A percentile compares a stretch with the other conserved stretches of the same genome.
Evolutionary conservation across 2,888 invertebrate genomes (phyloP).

Genomic region (Loripinus fragilis): DNA sequence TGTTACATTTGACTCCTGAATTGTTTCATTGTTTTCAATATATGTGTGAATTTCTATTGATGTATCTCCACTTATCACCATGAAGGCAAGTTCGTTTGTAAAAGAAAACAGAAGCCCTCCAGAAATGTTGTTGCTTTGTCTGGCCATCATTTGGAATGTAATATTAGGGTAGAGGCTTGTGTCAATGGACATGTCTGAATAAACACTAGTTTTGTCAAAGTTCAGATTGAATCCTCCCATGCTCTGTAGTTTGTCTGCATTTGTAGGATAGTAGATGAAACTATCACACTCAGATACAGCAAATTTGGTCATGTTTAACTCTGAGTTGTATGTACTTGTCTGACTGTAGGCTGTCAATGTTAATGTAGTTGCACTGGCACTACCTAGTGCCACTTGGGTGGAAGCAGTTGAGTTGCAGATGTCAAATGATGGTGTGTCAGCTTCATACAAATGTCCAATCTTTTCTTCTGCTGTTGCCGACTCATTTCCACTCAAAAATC

Average conservation of each 20-base stretch:
- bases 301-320: constrained; percentile 48
- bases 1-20: constrained; percentile 48
- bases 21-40: constrained; percentile 25
- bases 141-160: constrained; percentile 65
- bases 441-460: constrained; percentile 47
- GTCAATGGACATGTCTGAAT: constrained; percentile 47
- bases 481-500: constrained; percentile 62
- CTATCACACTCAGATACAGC: constrained; percentile 56
- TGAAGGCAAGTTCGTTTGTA: constrained; percentile 55
- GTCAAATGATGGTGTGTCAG: constrained; percentile 35
- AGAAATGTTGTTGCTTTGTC: constrained; percentile 36
- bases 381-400: constrained; percentile 28
- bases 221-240: constrained; percentile 66
- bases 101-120: constrained; percentile 65
- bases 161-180: constrained; percentile 39
- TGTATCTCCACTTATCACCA: constrained; percentile 49
- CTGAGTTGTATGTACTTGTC: constrained; percentile 29
- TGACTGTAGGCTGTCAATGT: constrained; percentile 32
- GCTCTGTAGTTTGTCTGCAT: constrained; percentile 47
- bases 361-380: constrained; percentile 34
- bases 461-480: constrained; percentile 26
- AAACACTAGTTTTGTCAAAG: constrained; percentile 57
- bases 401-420: constrained; percentile 50
- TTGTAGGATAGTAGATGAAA: constrained; percentile 60
- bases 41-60: constrained; percentile 54